Percentiles rank a stretch among this genome's conserved stretches.
These are phyloP conservation scores for Drosophila navojoa DNA, from an alignment of 1,140 invertebrate genomes.

Conservation along the genomic window DNA sequence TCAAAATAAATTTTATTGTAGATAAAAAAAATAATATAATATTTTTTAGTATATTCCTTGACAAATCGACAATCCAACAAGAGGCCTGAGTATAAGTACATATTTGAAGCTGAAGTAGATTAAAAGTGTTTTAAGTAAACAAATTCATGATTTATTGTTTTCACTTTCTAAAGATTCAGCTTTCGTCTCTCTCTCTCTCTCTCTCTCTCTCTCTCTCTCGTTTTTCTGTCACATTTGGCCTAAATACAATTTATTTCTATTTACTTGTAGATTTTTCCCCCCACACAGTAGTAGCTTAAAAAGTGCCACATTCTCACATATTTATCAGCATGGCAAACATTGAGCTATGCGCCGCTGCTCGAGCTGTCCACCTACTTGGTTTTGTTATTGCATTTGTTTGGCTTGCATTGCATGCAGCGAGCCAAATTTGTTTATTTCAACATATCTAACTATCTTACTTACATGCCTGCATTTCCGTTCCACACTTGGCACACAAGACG, in stretches of 20 bases:
- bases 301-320: slow-evolving; percentile 12
- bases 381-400: not conserved
- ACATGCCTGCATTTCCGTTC: slow-evolving; percentile 64
- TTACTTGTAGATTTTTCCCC: not conserved
- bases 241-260: not conserved
- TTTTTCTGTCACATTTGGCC: slow-evolving; percentile 34
- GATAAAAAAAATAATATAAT: too few relatives aligned
- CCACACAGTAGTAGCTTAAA: not conserved
- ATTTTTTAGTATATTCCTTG: too few relatives aligned
- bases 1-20: too few relatives aligned
- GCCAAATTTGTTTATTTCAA: slow-evolving; percentile 69
- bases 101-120: too few relatives aligned
- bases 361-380: slow-evolving; percentile 32
- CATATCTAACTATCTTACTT: slow-evolving; percentile 66
- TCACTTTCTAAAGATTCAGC: too few relatives aligned
- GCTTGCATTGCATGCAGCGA: slow-evolving; percentile 3
- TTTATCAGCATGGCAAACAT: slow-evolving; percentile 12
- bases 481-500: slow-evolving; percentile 9
- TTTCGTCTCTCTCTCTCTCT: too few relatives aligned
- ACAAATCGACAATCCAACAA: too few relatives aligned
- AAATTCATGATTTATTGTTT: too few relatives aligned
- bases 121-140: too few relatives aligned
- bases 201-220: too few relatives aligned
- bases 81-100: too few relatives aligned
- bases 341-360: not conserved